Conservation (phyloP, 2,113 vertebrate species). For the Taxidea taxus region DNA sequence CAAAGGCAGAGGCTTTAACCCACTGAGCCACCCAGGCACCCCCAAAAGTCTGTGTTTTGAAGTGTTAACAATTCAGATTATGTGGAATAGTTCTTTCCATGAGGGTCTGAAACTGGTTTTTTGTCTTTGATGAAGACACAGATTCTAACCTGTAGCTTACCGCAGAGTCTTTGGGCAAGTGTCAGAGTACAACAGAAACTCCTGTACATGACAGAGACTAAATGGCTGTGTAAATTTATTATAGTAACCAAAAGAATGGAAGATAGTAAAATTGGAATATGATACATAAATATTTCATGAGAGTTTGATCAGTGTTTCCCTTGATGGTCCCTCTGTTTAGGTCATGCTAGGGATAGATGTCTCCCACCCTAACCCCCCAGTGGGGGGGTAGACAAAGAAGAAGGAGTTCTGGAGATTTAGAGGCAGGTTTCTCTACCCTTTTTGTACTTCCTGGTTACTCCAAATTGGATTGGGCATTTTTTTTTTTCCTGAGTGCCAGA, state of each 20-base stretch:
- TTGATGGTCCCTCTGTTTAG: background rate
- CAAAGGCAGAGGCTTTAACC: too few relatives aligned
- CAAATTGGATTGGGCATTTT: slow-evolving; percentile 22
- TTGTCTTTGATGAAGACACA: background rate
- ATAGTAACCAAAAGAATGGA: slow-evolving; percentile 10
- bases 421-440: background rate
- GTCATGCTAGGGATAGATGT: background rate
- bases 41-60: background rate
- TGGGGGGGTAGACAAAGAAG: background rate
- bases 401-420: slow-evolving; percentile 24
- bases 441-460: slow-evolving; percentile 13
- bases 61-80: slow-evolving; percentile 18
- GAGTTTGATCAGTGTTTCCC: background rate
- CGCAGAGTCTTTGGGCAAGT: background rate
- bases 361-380: background rate
- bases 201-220: background rate
- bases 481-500: background rate
- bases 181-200: slow-evolving; percentile 19
- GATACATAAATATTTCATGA: slow-evolving; percentile 12
- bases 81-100: background rate
- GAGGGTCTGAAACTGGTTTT: background rate
- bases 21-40: too few relatives aligned
- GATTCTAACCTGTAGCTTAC: background rate
- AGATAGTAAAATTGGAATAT: slow-evolving; percentile 15
- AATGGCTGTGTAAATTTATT: slow-evolving; percentile 28